Base-by-base conservation (phyloP, 2,888 invertebrate species). In the Sphaerophoria taeniata region DNA sequence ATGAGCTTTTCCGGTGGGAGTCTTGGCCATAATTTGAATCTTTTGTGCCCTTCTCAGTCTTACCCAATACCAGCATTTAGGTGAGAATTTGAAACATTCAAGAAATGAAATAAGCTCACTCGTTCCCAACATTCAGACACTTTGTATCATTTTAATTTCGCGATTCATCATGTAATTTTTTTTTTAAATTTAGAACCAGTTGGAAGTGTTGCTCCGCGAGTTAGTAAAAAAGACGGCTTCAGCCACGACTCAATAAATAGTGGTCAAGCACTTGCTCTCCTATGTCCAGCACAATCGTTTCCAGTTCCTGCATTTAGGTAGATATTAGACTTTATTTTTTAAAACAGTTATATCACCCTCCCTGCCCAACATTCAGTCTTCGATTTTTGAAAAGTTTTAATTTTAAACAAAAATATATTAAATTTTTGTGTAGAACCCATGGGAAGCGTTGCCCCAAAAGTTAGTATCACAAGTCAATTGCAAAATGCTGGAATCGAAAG, bases 271-370 rank as follows among this genome's bases (percentile, higher is more conserved):
- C 91, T 95, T 89, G 94, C 95, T 56, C 93, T 96, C 88, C 93
- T 94, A 89, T 96, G 96, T 91, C 95, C 95, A 61, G 95, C 95
- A 65, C 96, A 96, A 93, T 95, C 95, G 9, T 95, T 92, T 91
- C 95, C 94, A 45, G 93, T 91, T 89, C 95, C 95, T 89, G 90
- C 92, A 89, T 94, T 94, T 94, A 94, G 92, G 92, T n/a, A n/a
- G n/a, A n/a, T n/a, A n/a, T n/a, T n/a, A n/a, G n/a, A n/a, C n/a
- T n/a, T n/a, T n/a, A n/a, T n/a, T n/a, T n/a, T n/a, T n/a, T n/a
- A n/a, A n/a, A n/a, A n/a, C n/a, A n/a, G n/a, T n/a, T n/a, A n/a
- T n/a, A n/a, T n/a, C n/a, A n/a, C n/a, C n/a, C n/a, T n/a, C 24
- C 24, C 43, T 12, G 2, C 9, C 70, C 61, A 76, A 76, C 53